These are phyloP conservation scores for Oreochromis grahami DNA, from an alignment of 2,797 vertebrate genomes.

Conservation along the genomic window DNA sequence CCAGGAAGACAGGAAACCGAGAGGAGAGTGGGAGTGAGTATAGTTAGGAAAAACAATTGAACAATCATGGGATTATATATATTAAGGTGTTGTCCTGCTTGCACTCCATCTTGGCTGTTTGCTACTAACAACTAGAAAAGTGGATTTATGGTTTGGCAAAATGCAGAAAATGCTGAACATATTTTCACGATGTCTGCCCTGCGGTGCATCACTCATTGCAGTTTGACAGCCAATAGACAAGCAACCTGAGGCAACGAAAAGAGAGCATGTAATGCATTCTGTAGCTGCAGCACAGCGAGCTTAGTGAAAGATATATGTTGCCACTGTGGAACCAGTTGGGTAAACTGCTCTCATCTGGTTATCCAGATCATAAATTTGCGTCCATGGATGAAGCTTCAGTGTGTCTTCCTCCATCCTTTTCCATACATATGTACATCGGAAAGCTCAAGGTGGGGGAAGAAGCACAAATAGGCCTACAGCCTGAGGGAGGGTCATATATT, in stretches of 20 bases:
- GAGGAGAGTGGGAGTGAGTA: not conserved
- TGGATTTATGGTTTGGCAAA: not conserved
- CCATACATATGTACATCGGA: slow-evolving; percentile 3
- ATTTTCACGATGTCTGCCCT: not conserved
- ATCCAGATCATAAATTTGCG: slow-evolving; percentile 36
- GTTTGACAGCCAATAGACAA: not conserved
- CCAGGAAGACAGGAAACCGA: not conserved
- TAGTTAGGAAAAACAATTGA: not conserved
- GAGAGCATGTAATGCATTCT: slow-evolving; percentile 1
- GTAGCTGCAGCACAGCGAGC: not conserved
- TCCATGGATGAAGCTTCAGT: not conserved
- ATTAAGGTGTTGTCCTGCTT: not conserved
- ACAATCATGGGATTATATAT: not conserved
- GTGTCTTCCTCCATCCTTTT: not conserved
- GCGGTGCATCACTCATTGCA: not conserved
- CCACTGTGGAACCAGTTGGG: slow-evolving; percentile 7
- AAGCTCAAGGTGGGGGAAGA: slow-evolving; percentile 31
- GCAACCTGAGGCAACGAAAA: not conserved
- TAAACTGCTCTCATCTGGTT: slow-evolving; percentile 24
- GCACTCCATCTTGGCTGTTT: not conserved
- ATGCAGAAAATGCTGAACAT: not conserved
- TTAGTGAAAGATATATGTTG: not conserved
- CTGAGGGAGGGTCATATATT: slow-evolving; percentile 49
- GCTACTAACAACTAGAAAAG: not conserved
- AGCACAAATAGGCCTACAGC: slow-evolving; percentile 39